Base-by-base conservation (phyloP, 2,888 invertebrate genomes). In the Rhogogaster chlorosoma region DNA sequence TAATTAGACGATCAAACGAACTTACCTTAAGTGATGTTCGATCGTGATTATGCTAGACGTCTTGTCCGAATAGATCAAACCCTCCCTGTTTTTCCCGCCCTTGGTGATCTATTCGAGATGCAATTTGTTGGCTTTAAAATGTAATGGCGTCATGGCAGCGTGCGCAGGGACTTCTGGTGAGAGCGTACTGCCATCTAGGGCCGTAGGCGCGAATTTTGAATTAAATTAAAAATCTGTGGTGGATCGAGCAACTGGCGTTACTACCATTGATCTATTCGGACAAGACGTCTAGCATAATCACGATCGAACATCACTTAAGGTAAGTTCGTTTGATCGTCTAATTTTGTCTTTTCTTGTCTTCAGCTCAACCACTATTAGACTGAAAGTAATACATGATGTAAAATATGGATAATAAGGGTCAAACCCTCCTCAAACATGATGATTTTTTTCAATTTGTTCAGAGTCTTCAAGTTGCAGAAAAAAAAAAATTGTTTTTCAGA, bases 1-100 rank as follows among this genome's bases (percentile, higher is more conserved):
- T 85, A 84, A 85, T 84, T 57, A 71, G 2, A 71, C 36, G 53
- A 49, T 77, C 77, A 29, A 77, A 32, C 77, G 77, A 77, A 53
- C 77, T 53, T 29, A 53, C 77, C 77, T 18, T 49, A 49, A 49
- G 53, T 32, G 49, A 73, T 15, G 73, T 45, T 73, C 73, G 73
- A 73, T 73, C 73, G 73, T 45, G 73, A 73, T 73, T 73, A 77
- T 77, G 45, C 29, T 45, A 32, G 53, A 5, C 77, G 53, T 53
- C 77, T 77, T 77, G 77, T 77, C 32, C 53, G 53, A 77, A 77
- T 73, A 73, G 77, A 77, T 77, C 26, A 77, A 53, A 53, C 45
- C 49, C 77, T 22, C 77, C 77, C 49, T 32, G 38, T n/a, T 73
- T 42, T 12, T 12, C 71, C n/a, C 18, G 7, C 2, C 71, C 42